Conservation (phyloP, 2,888 invertebrate genomes). For the Tachystola acroxantha region DNA sequence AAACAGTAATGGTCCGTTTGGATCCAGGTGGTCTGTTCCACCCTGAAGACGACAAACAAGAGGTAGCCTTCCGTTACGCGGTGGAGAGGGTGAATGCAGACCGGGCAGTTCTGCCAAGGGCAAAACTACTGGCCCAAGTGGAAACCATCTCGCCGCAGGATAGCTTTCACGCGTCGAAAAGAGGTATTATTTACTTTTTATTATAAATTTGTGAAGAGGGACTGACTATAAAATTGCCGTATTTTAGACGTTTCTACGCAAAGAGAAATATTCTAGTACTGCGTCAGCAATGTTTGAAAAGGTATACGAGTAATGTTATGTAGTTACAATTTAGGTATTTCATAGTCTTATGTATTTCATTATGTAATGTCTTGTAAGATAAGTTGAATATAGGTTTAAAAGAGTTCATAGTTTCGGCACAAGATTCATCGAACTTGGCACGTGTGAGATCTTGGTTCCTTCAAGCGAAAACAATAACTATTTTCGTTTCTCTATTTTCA, state of each 20-base stretch:
- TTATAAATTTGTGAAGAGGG: no score
- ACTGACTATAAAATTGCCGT: no score
- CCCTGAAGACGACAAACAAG: conserved; percentile 91
- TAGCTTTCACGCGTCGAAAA: conserved; percentile 95
- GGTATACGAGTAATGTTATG: no score
- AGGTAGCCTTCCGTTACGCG: conserved; percentile 94
- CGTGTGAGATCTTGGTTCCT: not conserved
- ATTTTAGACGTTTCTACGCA: no score
- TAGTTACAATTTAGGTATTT: no score
- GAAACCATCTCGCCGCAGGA: conserved; percentile 94
- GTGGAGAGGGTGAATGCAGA: conserved; percentile 94
- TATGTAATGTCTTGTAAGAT: no score
- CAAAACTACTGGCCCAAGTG: conserved; percentile 92
- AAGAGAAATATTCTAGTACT: no score
- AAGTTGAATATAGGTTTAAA: no score
- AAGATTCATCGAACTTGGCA: conserved; percentile 1
- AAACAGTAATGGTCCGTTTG: no score
- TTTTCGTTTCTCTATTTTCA: not conserved
- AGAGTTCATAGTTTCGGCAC: not conserved
- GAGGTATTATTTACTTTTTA: no score
- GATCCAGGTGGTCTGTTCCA: conserved; percentile 90
- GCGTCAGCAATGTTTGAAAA: no score
- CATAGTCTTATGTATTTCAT: no score
- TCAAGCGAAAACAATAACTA: conserved; percentile 1
- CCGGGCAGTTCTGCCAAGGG: conserved; percentile 87